Percentiles rank a stretch among this genome's conserved stretches.
Conservation (phyloP, 1,140 invertebrate genomes). For the Halesus radiatus region DNA sequence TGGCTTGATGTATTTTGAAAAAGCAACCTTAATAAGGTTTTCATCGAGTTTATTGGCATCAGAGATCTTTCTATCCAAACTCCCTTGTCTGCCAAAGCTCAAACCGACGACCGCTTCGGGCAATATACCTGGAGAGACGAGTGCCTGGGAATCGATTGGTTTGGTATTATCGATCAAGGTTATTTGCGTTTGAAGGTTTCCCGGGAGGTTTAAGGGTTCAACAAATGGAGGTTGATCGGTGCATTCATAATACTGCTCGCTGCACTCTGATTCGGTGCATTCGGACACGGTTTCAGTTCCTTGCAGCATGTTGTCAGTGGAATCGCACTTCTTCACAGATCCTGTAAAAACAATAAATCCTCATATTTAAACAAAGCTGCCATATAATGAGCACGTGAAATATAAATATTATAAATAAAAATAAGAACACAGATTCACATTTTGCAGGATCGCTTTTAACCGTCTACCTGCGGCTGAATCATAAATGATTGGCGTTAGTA, state of each 20-base stretch:
- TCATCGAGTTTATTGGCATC: conserved; percentile 56
- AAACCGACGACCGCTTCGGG: conserved; percentile 30
- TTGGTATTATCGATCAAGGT: conserved; percentile 58
- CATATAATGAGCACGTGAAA: too few relatives aligned
- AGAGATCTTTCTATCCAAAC: conserved; percentile 48
- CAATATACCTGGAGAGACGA: conserved; percentile 20
- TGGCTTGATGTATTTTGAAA: conserved; percentile 52
- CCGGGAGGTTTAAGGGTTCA: conserved; percentile 60
- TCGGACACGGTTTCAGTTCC: conserved; percentile 69
- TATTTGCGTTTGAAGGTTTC: conserved; percentile 60
- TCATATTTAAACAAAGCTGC: not conserved
- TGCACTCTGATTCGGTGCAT: conserved; percentile 70
- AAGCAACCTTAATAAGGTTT: conserved; percentile 67
- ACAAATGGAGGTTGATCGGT: conserved; percentile 63
- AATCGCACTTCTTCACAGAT: conserved; percentile 67
- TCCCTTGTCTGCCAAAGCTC: conserved; percentile 38
- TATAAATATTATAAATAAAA: too few relatives aligned
- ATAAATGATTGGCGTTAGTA: too few relatives aligned
- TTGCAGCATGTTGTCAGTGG: conserved; percentile 68
- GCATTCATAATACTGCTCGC: conserved; percentile 69
- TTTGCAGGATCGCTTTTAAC: too few relatives aligned
- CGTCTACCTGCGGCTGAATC: too few relatives aligned
- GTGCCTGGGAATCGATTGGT: conserved; percentile 6
- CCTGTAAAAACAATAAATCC: conserved; percentile 42
- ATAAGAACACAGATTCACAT: too few relatives aligned